Evolutionary conservation across 2,113 vertebrate species (phyloP).

Genomic region (Neodon shergylaensis): DNA sequence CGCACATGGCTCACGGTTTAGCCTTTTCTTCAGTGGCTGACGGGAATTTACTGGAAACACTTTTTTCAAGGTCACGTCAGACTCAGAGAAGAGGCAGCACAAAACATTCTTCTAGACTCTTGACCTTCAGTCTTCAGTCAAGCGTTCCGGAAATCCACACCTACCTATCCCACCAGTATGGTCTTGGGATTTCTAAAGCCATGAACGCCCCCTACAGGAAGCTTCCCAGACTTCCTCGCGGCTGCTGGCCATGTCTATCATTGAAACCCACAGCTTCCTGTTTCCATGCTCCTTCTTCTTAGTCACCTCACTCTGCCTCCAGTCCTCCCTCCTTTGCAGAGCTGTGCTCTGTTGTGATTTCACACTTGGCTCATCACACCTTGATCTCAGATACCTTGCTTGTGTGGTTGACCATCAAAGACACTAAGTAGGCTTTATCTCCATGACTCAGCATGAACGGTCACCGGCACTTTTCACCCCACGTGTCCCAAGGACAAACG

Average conservation of each 20-base stretch:
- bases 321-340: neutral
- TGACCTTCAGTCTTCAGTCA: neutral
- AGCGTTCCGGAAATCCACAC: neutral
- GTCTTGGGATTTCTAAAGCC: neutral
- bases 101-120: neutral
- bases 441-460: neutral
- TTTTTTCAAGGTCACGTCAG: neutral
- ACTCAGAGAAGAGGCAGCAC: neutral
- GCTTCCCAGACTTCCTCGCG: neutral
- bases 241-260: neutral
- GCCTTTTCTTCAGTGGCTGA: neutral
- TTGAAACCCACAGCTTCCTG: neutral
- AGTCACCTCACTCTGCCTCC: neutral
- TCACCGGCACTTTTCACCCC: neutral
- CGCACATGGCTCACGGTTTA: neutral
- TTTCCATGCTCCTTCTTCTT: neutral
- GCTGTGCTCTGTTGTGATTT: neutral
- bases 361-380: neutral
- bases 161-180: too few relatives aligned
- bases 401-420: neutral
- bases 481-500: neutral
- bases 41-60: neutral
- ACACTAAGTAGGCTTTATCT: neutral
- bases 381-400: neutral
- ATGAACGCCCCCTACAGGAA: neutral